phyloP scores from a whole-genome alignment of 2,797 vertebrate genomes.

The Oceanodroma leucorhoa region DNA sequence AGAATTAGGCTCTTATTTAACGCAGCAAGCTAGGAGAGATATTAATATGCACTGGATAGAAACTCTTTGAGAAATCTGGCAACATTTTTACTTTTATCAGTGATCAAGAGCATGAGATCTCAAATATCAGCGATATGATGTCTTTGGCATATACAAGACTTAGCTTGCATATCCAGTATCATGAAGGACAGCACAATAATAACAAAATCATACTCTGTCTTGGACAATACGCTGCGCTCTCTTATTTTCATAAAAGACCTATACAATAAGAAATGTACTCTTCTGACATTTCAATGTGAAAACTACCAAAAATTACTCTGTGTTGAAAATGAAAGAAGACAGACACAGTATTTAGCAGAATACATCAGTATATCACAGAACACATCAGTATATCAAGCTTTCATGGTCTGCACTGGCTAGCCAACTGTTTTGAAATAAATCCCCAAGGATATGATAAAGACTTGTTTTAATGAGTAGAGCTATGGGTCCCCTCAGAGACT shows the following conservation, averaged over 20 bases:
- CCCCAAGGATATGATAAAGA: background rate
- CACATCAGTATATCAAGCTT: background rate
- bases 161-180: background rate
- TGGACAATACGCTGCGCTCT: background rate
- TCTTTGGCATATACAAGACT: background rate
- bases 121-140: background rate
- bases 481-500: background rate
- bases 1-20: background rate
- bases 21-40: background rate
- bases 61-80: background rate
- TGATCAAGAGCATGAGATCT: background rate
- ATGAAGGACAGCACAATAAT: background rate
- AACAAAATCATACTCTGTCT: background rate
- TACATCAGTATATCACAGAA: background rate
- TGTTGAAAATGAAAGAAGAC: background rate
- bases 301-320: background rate
- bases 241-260: background rate
- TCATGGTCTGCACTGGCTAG: background rate
- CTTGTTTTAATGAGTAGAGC: background rate
- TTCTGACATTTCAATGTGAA: background rate
- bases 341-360: background rate
- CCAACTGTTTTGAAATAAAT: slow-evolving; percentile 10
- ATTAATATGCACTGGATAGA: background rate
- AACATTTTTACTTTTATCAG: background rate
- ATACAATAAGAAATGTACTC: background rate